Evolutionary conservation across 2,797 vertebrate species (phyloP).

Genomic region (Enteromius afrohamiltoni): DNA sequence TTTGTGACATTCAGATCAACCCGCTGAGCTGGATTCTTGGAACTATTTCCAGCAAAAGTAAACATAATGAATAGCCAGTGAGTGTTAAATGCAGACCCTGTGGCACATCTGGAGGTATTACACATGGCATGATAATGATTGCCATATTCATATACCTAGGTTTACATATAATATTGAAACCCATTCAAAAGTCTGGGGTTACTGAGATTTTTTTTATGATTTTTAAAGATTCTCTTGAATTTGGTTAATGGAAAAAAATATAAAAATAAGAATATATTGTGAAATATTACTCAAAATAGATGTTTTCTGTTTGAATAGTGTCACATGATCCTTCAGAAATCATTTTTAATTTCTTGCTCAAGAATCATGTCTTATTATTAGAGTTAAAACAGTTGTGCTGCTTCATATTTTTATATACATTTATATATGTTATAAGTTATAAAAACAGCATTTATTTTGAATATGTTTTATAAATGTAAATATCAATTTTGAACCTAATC

Average conservation of each 20-base stretch:
- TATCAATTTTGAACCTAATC: neutral
- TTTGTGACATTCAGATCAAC: conserved; percentile 1
- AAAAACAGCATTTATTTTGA: neutral
- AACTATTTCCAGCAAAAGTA: neutral
- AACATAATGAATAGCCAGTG: conserved; percentile 5
- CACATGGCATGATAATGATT: neutral
- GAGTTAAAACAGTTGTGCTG: neutral
- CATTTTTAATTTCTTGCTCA: neutral
- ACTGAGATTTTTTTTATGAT: neutral
- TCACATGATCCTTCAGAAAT: neutral
- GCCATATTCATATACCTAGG: neutral
- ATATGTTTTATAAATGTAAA: neutral
- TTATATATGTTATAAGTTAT: neutral
- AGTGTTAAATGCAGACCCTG: neutral
- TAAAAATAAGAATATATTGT: neutral
- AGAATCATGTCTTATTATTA: neutral
- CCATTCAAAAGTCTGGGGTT: neutral
- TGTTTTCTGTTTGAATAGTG: neutral
- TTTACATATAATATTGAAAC: neutral
- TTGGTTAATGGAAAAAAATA: neutral
- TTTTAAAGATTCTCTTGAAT: neutral
- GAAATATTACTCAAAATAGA: neutral
- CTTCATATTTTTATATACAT: neutral
- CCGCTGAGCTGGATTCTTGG: conserved; percentile 3
- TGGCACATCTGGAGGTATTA: neutral